A percentile compares a stretch with the other conserved stretches of the same genome.
These are phyloP conservation scores for Cairina moschata DNA, from an alignment of 2,113 vertebrate genomes.

Conservation along the genomic window DNA sequence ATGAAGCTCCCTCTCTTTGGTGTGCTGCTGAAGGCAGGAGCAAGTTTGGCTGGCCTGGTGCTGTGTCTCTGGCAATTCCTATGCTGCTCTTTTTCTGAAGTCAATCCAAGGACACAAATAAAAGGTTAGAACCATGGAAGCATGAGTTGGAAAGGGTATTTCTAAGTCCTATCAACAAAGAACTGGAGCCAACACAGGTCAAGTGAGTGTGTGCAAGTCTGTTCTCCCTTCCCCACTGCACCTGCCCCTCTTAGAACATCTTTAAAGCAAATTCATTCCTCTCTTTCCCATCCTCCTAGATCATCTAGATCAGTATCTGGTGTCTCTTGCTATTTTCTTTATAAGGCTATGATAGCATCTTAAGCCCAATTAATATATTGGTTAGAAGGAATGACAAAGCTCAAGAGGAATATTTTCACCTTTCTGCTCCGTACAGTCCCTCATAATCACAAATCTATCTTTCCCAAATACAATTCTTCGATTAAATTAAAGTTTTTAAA, in stretches of 20 bases:
- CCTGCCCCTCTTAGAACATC: background rate
- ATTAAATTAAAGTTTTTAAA: background rate
- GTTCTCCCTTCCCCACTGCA: background rate
- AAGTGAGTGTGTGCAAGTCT: accelerated
- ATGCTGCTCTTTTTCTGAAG: background rate
- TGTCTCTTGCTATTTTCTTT: background rate
- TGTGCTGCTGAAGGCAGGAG: background rate
- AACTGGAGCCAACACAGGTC: background rate
- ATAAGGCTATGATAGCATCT: background rate
- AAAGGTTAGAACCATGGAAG: background rate
- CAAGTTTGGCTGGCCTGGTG: background rate
- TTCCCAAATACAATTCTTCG: background rate
- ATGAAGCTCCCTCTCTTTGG: background rate
- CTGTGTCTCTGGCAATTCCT: background rate
- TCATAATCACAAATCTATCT: background rate
- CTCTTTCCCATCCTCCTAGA: background rate
- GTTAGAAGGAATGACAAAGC: background rate
- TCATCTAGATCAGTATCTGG: background rate
- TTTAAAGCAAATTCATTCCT: background rate
- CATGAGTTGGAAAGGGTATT: background rate
- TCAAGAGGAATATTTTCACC: background rate
- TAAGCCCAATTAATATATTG: background rate
- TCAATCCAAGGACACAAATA: background rate
- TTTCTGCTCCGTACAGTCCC: background rate
- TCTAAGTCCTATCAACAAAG: background rate